A percentile compares a stretch with the other conserved stretches of the same genome.
phyloP scores from a whole-genome alignment of 2,888 invertebrate species.

The Agrochola macilenta region DNA sequence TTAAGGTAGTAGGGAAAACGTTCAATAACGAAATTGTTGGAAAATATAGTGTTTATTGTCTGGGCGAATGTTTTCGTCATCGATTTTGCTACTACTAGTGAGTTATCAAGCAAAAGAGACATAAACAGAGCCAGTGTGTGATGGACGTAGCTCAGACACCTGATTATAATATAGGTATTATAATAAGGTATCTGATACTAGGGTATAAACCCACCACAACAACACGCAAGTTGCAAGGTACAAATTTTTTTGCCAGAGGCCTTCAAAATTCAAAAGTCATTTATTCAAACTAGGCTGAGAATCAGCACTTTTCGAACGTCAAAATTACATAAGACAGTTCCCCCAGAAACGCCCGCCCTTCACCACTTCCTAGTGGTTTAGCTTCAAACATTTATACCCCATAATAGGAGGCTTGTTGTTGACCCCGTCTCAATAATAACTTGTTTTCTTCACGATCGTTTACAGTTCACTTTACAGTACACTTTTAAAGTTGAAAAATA shows the following conservation, averaged over 20 bases:
- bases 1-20: neutral
- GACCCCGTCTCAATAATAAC: constrained; percentile 58
- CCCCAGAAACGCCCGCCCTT: too few relatives aligned
- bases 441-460: constrained; percentile 44
- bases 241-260: too few relatives aligned
- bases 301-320: too few relatives aligned
- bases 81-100: neutral
- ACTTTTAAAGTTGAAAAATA: constrained; percentile 61
- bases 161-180: neutral
- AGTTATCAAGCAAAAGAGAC: neutral
- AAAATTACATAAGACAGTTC: too few relatives aligned
- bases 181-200: too few relatives aligned
- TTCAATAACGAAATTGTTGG: neutral
- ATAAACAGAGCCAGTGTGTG: neutral
- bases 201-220: neutral
- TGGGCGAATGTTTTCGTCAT: neutral
- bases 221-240: too few relatives aligned
- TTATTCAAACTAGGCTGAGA: too few relatives aligned
- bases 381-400: neutral
- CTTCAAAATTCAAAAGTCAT: too few relatives aligned
- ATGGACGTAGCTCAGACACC: neutral
- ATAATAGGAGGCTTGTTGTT: constrained; percentile 55
- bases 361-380: too few relatives aligned
- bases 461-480: neutral
- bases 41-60: neutral